Evolutionary conservation across 1,140 invertebrate species (phyloP).

Genomic region (Eurosta solidaginis): DNA sequence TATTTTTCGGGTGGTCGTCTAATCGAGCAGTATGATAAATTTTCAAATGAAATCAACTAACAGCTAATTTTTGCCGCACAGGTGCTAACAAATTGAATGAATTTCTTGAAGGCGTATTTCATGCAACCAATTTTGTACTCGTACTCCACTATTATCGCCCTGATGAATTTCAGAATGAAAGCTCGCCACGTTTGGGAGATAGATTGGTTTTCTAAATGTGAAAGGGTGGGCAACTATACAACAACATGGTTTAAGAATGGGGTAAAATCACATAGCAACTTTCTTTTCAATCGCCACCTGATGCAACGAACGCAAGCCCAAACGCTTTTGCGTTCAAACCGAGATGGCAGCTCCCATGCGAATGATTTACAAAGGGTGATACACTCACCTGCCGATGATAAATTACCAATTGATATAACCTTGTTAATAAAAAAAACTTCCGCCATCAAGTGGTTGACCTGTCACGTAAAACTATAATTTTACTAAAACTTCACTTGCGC

Average conservation of each 20-base stretch:
- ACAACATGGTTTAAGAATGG: slow-evolving; percentile 53
- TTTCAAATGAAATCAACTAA: slow-evolving; percentile 19
- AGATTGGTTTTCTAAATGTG: slow-evolving; percentile 40
- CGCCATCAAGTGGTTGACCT: slow-evolving; percentile 8
- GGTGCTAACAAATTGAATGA: slow-evolving; percentile 45
- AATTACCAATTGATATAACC: not conserved
- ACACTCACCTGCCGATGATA: not conserved
- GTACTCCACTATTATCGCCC: slow-evolving; percentile 46
- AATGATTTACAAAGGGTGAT: not conserved
- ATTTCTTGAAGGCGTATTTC: slow-evolving; percentile 48
- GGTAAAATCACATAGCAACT: slow-evolving; percentile 46
- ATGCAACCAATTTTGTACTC: slow-evolving; percentile 43
- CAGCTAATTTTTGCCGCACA: slow-evolving; percentile 11
- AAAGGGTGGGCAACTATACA: slow-evolving; percentile 49
- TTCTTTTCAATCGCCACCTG: slow-evolving; percentile 43
- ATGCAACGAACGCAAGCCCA: slow-evolving; percentile 38
- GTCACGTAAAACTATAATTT: not conserved
- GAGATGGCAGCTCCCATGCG: not conserved
- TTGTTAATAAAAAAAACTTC: not conserved
- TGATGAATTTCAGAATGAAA: slow-evolving; percentile 37
- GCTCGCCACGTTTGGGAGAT: not conserved
- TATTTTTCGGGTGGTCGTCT: slow-evolving; percentile 48
- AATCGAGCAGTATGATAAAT: slow-evolving; percentile 44
- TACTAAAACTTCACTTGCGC: not conserved
- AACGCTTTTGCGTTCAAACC: not conserved